Conservation (phyloP, 1,140 invertebrate species). For the Conus ventricosus region DNA sequence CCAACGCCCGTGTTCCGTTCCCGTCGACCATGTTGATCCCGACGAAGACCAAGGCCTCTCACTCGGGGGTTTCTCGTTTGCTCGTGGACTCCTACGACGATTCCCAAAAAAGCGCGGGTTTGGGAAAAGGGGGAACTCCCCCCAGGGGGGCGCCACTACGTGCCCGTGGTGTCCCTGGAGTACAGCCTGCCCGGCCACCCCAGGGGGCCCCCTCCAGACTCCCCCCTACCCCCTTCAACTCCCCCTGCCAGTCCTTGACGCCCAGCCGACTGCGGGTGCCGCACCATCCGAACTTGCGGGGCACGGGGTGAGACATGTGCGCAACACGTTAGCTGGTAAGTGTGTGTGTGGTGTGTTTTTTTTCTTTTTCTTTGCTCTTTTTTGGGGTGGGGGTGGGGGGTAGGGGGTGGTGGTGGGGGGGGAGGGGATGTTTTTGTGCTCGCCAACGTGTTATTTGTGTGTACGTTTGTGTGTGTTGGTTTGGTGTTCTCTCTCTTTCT, state of each 20-base stretch:
- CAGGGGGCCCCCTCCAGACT: not conserved
- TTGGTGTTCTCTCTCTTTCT: too few species aligned
- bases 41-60: not conserved
- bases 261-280: conserved; percentile 4
- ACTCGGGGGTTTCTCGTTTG: not conserved
- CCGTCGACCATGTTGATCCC: not conserved
- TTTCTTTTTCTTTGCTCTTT: too few species aligned
- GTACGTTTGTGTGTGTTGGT: too few species aligned
- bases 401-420: too few species aligned
- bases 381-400: too few species aligned
- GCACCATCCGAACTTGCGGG: not conserved
- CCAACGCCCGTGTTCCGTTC: too few species aligned
- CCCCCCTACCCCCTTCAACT: not conserved
- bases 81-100: not conserved
- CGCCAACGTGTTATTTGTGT: too few species aligned
- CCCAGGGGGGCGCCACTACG: not conserved
- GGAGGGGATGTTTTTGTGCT: too few species aligned
- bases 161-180: conserved; percentile 20
- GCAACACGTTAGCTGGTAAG: not conserved
- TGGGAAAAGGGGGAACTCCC: not conserved
- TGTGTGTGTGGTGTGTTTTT: not conserved
- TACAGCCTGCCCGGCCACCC: not conserved
- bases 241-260: not conserved
- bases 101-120: too few species aligned
- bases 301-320: not conserved